These are phyloP conservation scores for Fulmarus glacialis DNA, from an alignment of 2,113 vertebrate genomes.

Conservation along the genomic window DNA sequence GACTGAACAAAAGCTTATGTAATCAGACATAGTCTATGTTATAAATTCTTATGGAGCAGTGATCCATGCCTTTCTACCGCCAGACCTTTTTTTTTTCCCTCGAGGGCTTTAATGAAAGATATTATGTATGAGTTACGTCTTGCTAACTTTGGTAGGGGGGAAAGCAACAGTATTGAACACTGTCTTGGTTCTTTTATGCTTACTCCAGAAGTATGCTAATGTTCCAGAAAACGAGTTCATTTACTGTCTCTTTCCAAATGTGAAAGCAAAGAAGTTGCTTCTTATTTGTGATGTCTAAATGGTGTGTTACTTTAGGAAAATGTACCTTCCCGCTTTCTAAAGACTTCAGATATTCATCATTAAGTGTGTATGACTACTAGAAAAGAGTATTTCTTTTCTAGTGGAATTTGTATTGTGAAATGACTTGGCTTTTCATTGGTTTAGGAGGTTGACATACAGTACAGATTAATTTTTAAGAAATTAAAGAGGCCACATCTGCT, in stretches of 20 bases:
- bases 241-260: background rate
- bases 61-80: background rate
- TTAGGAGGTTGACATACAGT: background rate
- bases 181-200: background rate
- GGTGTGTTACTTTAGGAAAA: background rate
- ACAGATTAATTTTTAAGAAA: background rate
- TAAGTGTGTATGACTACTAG: background rate
- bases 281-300: background rate
- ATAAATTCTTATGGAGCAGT: background rate
- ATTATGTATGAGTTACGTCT: background rate
- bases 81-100: background rate
- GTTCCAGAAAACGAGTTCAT: background rate
- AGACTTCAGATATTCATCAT: background rate
- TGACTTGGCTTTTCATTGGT: background rate
- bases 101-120: background rate
- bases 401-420: background rate
- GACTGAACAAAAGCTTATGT: slow-evolving; percentile 21
- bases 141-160: background rate
- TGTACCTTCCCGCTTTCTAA: background rate
- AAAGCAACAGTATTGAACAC: background rate
- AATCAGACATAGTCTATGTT: background rate
- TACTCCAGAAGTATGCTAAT: background rate
- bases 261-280: background rate
- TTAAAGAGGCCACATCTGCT: background rate
- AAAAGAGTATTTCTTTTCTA: background rate